Evolutionary conservation across 2,888 invertebrate genomes (phyloP).

Genomic region (Trissolcus japonicus): DNA sequence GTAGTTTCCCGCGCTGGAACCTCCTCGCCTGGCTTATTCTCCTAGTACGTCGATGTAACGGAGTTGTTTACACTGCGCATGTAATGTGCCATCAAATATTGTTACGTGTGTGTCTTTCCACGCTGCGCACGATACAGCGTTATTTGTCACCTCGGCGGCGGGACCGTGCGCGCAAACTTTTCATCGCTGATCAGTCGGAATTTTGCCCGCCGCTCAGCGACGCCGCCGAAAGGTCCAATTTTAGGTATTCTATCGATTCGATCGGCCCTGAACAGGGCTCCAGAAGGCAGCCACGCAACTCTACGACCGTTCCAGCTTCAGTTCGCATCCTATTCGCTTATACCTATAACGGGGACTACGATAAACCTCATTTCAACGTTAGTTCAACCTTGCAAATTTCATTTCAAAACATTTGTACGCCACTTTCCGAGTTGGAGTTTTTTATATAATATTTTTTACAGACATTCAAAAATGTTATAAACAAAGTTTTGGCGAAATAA

Average conservation of each 20-base stretch:
- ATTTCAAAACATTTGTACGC: too few species aligned
- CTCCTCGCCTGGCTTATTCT: conserved; percentile 70
- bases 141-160: conserved; percentile 1
- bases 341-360: not conserved
- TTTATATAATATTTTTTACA: too few species aligned
- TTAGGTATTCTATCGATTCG: conserved; percentile 64
- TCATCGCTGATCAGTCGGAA: too few species aligned
- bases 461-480: too few species aligned
- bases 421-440: too few species aligned
- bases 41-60: conserved; percentile 75
- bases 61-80: conserved; percentile 77
- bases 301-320: too few species aligned
- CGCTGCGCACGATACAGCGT: not conserved
- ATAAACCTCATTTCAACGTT: not conserved
- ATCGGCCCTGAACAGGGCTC: conserved; percentile 65
- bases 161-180: conserved; percentile 1
- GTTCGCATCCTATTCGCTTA: not conserved
- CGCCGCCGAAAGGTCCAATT: not conserved
- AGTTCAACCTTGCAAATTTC: too few species aligned
- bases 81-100: conserved; percentile 69
- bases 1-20: conserved; percentile 73
- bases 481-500: too few species aligned
- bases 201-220: not conserved
- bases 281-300: conserved; percentile 46
- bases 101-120: conserved; percentile 22